phyloP scores from a whole-genome alignment of 2,113 vertebrate genomes.

The Eudorcas thomsonii region DNA sequence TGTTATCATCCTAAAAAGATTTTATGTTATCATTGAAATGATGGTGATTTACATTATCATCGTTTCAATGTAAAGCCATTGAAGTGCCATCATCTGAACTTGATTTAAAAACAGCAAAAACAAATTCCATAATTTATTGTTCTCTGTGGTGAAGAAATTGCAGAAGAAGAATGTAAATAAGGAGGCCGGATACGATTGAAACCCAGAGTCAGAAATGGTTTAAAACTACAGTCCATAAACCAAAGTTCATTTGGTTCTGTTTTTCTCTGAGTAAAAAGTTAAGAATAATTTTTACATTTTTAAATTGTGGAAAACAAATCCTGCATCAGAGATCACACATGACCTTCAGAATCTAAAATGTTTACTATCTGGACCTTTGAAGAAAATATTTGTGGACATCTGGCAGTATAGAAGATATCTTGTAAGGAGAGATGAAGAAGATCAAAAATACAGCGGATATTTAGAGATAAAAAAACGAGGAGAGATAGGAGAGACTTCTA shows the following conservation, averaged over 20 bases:
- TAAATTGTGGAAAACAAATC: background rate
- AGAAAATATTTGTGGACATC: background rate
- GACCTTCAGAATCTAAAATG: background rate
- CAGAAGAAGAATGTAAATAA: no score
- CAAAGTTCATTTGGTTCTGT: background rate
- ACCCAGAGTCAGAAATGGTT: background rate
- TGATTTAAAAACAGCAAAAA: background rate
- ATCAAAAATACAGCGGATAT: background rate
- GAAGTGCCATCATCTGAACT: background rate
- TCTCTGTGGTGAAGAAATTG: background rate
- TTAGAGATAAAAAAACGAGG: background rate
- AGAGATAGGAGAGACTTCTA: background rate
- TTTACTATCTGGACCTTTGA: background rate
- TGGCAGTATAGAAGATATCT: background rate
- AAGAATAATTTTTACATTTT: background rate
- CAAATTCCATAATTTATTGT: background rate
- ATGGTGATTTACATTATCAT: background rate
- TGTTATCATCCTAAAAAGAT: background rate
- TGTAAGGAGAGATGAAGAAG: background rate
- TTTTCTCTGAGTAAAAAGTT: background rate
- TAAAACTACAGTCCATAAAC: background rate
- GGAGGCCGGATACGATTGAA: background rate
- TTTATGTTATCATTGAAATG: background rate
- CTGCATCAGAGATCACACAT: background rate
- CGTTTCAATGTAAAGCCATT: background rate